Evolutionary conservation across 2,113 vertebrate species (phyloP).

Genomic region (Apaloderma vittatum): DNA sequence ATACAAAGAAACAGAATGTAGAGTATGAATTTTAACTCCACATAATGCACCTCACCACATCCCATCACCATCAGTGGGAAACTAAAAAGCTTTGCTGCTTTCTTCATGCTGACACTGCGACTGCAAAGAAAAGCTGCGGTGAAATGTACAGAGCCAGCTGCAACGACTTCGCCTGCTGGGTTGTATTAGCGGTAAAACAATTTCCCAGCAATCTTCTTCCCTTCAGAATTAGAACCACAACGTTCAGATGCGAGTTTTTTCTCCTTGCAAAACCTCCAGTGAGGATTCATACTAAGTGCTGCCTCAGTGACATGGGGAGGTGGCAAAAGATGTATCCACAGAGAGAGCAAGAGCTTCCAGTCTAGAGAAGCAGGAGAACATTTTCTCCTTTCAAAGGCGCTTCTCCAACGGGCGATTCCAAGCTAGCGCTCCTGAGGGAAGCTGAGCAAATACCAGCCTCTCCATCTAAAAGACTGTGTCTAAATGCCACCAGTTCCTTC

Average conservation of each 20-base stretch:
- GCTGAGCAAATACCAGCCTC: background rate
- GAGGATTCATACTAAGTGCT: background rate
- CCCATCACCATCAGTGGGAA: background rate
- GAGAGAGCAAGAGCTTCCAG: background rate
- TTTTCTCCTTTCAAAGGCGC: background rate
- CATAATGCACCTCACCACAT: background rate
- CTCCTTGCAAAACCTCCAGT: background rate
- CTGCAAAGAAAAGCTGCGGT: background rate
- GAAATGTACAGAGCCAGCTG: background rate
- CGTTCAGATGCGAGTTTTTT: background rate
- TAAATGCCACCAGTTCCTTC: background rate
- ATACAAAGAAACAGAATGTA: background rate
- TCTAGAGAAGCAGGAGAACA: background rate
- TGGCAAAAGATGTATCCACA: background rate
- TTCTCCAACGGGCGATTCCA: background rate
- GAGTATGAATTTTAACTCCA: background rate
- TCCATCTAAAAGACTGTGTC: background rate
- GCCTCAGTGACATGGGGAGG: background rate
- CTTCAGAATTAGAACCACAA: background rate
- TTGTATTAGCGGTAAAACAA: background rate
- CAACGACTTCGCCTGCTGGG: background rate
- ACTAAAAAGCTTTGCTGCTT: background rate
- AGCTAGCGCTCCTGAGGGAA: background rate
- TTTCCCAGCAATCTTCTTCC: background rate
- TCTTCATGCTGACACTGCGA: background rate